These are phyloP conservation scores for Caerostris darwini DNA, from an alignment of 1,140 invertebrate genomes.

Conservation along the genomic window DNA sequence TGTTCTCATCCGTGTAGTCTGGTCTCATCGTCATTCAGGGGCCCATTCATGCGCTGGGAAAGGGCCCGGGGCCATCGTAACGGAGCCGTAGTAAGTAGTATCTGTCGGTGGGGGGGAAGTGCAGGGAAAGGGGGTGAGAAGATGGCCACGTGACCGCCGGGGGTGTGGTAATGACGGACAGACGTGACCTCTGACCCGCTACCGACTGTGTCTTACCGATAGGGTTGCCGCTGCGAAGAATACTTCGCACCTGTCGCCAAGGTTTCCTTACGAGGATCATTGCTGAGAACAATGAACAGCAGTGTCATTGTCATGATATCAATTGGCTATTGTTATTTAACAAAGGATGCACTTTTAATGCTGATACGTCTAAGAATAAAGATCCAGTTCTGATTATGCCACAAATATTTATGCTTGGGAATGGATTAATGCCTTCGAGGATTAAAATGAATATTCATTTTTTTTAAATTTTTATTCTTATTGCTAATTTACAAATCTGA, in stretches of 20 bases:
- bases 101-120: conserved; percentile 15
- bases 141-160: conserved; percentile 63
- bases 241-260: conserved; percentile 41
- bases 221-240: conserved; percentile 35
- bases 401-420: background rate
- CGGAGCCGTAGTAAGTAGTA: conserved; percentile 69
- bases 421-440: background rate
- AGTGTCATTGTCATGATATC: background rate
- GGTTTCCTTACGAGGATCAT: background rate
- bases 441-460: background rate
- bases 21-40: conserved; percentile 2
- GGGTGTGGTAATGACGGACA: conserved; percentile 70
- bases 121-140: background rate
- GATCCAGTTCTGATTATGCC: background rate
- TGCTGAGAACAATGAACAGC: background rate
- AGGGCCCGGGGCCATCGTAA: conserved; percentile 69
- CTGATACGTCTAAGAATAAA: background rate
- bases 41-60: conserved; percentile 73
- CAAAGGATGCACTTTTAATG: background rate
- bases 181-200: conserved; percentile 67
- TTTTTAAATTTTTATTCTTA: background rate
- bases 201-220: conserved; percentile 10
- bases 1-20: conserved; percentile 18
- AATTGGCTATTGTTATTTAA: conserved; percentile 12
- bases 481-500: too few species aligned